phyloP scores from a whole-genome alignment of 2,888 invertebrate genomes.

The Athalia circularis region DNA sequence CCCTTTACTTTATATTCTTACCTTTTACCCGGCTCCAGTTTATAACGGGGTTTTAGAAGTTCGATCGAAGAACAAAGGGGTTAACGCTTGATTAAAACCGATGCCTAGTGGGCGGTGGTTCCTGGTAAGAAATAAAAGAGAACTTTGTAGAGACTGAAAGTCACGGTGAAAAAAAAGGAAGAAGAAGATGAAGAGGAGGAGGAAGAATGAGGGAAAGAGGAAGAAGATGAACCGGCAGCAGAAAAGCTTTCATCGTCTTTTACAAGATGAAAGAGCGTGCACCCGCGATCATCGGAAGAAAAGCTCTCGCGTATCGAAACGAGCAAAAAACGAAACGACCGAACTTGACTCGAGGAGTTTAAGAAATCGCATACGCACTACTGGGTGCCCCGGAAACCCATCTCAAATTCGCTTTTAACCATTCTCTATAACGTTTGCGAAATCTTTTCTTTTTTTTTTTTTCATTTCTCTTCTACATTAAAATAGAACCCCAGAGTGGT shows the following conservation, averaged over 20 bases:
- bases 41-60: background rate
- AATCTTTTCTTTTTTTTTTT: background rate
- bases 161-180: background rate
- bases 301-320: background rate
- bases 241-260: conserved; percentile 21
- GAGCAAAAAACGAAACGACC: background rate
- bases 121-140: conserved; percentile 1
- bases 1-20: background rate
- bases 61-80: conserved; percentile 6
- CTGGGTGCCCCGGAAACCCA: background rate
- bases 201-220: too few species aligned
- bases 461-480: background rate
- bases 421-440: background rate
- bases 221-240: too few species aligned
- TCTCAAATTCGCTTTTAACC: background rate
- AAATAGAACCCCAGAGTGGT: too few species aligned
- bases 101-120: background rate
- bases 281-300: conserved; percentile 16
- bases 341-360: background rate
- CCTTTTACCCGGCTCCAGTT: background rate
- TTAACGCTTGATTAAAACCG: conserved; percentile 33
- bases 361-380: background rate
- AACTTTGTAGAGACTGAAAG: conserved; percentile 1
- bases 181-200: too few species aligned
- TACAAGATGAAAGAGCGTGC: conserved; percentile 26